phyloP scores from a whole-genome alignment of 2,888 invertebrate genomes.

The Ptychoptera albimana region DNA sequence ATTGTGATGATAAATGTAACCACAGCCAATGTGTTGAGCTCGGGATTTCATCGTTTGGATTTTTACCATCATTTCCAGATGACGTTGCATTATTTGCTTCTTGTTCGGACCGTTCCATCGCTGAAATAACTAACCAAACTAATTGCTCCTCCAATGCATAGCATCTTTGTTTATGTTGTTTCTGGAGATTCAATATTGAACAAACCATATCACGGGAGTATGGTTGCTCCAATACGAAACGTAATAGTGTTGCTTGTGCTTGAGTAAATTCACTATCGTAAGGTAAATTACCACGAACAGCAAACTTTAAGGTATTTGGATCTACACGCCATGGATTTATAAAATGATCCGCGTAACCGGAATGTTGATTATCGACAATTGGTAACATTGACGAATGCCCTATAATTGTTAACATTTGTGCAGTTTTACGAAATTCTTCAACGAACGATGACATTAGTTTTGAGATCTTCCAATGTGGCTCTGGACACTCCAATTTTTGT shows the following conservation, averaged over 20 bases:
- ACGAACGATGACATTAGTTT: slow-evolving; percentile 75
- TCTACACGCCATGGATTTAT: slow-evolving; percentile 90
- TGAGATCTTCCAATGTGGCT: slow-evolving; percentile 81
- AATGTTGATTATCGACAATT: slow-evolving; percentile 65
- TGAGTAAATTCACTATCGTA: slow-evolving; percentile 76
- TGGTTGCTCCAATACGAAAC: slow-evolving; percentile 86
- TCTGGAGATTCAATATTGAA: slow-evolving; percentile 84
- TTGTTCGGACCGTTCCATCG: slow-evolving; percentile 81
- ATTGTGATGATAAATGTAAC: slow-evolving; percentile 84
- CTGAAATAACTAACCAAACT: slow-evolving; percentile 76
- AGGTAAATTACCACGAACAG: slow-evolving; percentile 57
- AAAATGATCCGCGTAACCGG: slow-evolving; percentile 76
- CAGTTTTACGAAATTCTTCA: slow-evolving; percentile 82
- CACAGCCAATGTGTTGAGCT: slow-evolving; percentile 57
- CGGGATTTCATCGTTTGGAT: slow-evolving; percentile 32
- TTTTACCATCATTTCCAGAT: slow-evolving; percentile 32
- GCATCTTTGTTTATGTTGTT: slow-evolving; percentile 79
- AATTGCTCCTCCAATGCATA: slow-evolving; percentile 83
- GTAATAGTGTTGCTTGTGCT: slow-evolving; percentile 72
- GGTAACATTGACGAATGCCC: slow-evolving; percentile 84
- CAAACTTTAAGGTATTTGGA: slow-evolving; percentile 54
- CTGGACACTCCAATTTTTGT: slow-evolving; percentile 40
- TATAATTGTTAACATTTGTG: slow-evolving; percentile 90
- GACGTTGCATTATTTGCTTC: slow-evolving; percentile 32
- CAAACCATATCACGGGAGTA: slow-evolving; percentile 95